Evolutionary conservation across 2,888 invertebrate genomes (phyloP), one percentile per base, ranked within the genome.

Genomic region (Tricholauxania praeusta): DNA sequence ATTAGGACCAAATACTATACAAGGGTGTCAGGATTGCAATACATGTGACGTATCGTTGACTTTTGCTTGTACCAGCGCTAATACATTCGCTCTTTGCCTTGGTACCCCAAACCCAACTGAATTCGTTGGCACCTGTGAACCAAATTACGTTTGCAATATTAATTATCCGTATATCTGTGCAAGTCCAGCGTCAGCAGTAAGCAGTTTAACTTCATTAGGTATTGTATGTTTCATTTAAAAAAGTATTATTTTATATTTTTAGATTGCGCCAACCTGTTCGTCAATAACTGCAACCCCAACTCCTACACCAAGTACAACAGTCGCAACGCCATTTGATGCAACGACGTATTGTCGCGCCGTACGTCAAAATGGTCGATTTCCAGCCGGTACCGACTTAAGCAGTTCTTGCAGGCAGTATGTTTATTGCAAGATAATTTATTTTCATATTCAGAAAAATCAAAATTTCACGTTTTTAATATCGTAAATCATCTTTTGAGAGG

Each of bases 51-150:
- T 66, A 0, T 80, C 57, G 19, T 48, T 67, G 1, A 80, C 80
- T 0, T 84, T 84, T 57, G 84, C 84, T 69, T 84, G 84, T 72
- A 84, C 82, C 4, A 79, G 81, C 6, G 72, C 77, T 14, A 74
- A 57, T 49, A 80, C 76, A 12, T 84, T 81, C 57, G 80, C 83
- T 0, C 77, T 85, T 15, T 84, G 84, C 63, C 75, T 83, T 68
- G 84, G 84, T 47, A 77, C 78, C 7, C 60, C 59, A 10, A 72
- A 71, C 32, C 78, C 79, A 0, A 79, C 79, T 6, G 49, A 71
- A 6, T 22, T 55, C 17, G 52, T 19, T 10, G 81, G 80, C 22
- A 78, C 55, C 49, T 84, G 84, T 77, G 76, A 72, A 22, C n/a
- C 72, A 5, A 78, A 76, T 59, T 78, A 80, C 66, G 81, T 85